phyloP scores from a whole-genome alignment of 2,113 vertebrate genomes.

The Hemibagrus wyckioides region DNA sequence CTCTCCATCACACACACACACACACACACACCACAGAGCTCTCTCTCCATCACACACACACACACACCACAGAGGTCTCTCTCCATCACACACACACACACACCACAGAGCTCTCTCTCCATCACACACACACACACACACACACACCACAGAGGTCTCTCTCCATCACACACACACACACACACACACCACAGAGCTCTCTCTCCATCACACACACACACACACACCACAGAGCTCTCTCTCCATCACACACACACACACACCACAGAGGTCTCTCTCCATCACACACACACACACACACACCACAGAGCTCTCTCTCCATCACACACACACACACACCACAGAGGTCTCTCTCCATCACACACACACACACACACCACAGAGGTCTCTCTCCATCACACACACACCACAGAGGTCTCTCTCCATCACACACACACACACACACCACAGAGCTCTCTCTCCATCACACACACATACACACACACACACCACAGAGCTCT shows the following conservation, averaged over 20 bases:
- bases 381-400: no score
- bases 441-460: no score
- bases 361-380: slow-evolving; percentile 3
- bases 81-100: no score
- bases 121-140: background rate
- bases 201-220: no score
- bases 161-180: no score
- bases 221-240: no score
- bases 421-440: no score
- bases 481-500: slow-evolving; percentile 3
- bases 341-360: background rate
- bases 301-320: background rate
- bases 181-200: background rate
- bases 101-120: no score
- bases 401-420: background rate
- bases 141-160: background rate
- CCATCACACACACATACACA: background rate
- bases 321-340: no score
- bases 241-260: background rate
- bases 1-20: background rate
- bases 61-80: background rate
- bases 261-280: no score
- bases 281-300: slow-evolving; percentile 19
- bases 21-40: background rate
- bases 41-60: slow-evolving; percentile 11